phyloP scores from a whole-genome alignment of 2,113 vertebrate genomes.

The Gavialis gangeticus region DNA sequence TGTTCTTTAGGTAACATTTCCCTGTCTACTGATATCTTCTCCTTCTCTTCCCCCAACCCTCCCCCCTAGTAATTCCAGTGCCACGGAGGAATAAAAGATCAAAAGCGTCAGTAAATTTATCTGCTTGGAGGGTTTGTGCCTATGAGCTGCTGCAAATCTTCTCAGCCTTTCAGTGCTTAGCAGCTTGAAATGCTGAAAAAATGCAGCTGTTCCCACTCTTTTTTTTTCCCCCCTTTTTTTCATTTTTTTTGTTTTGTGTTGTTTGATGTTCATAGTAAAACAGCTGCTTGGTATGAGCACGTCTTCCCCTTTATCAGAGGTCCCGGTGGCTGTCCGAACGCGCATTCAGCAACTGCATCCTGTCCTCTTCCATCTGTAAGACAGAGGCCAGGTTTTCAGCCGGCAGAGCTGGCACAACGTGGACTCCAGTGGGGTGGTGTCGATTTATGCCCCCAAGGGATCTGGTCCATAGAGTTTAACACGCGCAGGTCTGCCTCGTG shows the following conservation, averaged over 20 bases:
- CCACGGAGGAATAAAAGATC: neutral
- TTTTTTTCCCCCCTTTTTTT: neutral
- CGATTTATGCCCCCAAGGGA: neutral
- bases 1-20: neutral
- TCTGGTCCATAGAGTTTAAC: neutral
- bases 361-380: constrained; percentile 1
- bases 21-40: neutral
- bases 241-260: neutral
- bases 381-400: neutral
- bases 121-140: neutral
- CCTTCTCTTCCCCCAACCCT: neutral
- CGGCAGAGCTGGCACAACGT: neutral
- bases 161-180: neutral
- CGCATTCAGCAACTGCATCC: neutral
- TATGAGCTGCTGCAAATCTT: neutral
- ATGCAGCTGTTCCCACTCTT: neutral
- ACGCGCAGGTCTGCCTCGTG: neutral
- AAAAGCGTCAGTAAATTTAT: neutral
- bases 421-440: neutral
- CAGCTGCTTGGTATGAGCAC: neutral
- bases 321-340: neutral
- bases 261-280: neutral
- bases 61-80: neutral
- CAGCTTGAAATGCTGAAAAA: neutral
- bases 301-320: neutral